These are phyloP conservation scores for Amblyjoppa proteus DNA, from an alignment of 2,888 invertebrate genomes.

Conservation along the genomic window DNA sequence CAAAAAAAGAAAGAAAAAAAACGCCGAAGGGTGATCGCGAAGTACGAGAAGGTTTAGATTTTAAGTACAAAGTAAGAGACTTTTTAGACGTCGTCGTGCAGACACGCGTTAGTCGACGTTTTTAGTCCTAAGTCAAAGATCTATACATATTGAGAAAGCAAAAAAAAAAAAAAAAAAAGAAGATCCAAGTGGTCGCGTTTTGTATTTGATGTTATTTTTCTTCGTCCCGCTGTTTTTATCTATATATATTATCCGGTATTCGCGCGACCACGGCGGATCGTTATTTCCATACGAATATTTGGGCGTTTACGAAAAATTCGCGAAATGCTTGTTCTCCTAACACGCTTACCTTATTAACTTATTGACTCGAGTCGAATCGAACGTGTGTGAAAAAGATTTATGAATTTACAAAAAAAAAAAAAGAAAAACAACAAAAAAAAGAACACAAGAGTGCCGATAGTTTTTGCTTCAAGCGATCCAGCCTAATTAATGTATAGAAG, in stretches of 20 bases:
- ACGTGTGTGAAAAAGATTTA: slow-evolving; percentile 37
- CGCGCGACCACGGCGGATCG: slow-evolving; percentile 44
- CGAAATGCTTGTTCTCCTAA: slow-evolving; percentile 31
- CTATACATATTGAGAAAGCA: slow-evolving; percentile 50
- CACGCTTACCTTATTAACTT: slow-evolving; percentile 31
- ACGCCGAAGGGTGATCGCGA: slow-evolving; percentile 22
- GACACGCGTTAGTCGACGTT: slow-evolving; percentile 35
- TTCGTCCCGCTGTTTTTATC: slow-evolving; percentile 38
- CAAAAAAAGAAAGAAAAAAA: slow-evolving; percentile 5
- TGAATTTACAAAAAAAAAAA: slow-evolving; percentile 3
- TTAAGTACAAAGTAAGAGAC: slow-evolving; percentile 68
- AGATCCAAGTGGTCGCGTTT: slow-evolving; percentile 48
- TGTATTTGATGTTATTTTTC: slow-evolving; percentile 18
- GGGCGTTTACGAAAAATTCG: slow-evolving; percentile 38
- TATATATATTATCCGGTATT: slow-evolving; percentile 40
- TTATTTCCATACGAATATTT: slow-evolving; percentile 58
- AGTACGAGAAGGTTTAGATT: slow-evolving; percentile 59
- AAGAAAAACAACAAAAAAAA: background rate
- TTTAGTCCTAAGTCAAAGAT: slow-evolving; percentile 46
- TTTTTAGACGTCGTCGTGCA: slow-evolving; percentile 50
- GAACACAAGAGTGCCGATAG: slow-evolving; percentile 20
- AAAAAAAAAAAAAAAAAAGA: slow-evolving; percentile 17
- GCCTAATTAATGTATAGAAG: slow-evolving; percentile 61
- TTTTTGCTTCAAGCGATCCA: slow-evolving; percentile 59
- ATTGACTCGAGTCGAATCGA: slow-evolving; percentile 36